Base-by-base conservation (phyloP, 2,113 vertebrate species). In the Myrmecobius fasciatus region DNA sequence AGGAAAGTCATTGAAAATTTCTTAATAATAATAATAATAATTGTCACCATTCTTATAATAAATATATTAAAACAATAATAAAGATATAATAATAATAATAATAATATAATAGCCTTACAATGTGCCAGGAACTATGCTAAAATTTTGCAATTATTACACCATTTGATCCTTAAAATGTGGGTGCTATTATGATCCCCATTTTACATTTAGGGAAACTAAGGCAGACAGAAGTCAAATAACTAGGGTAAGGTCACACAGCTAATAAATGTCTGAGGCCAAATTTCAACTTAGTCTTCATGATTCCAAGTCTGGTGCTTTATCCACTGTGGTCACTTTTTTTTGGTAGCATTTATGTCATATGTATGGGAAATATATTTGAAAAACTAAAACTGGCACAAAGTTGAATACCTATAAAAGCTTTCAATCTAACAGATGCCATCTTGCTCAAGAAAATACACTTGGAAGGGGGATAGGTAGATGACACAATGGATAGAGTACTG, bases 361-460 rank as follows among this genome's bases (percentile, higher is more conserved):
- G 49, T 3, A 17, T 56, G 20, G 22, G 26, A 93, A 90, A 89
- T 36, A 83, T 54, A 83, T 54, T 93, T 93, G 54, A 89, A 95
- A 89, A 3, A 94, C 89, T 92, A 54, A 92, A 96, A 94, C 88
- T 2, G 53, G 92, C 96, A 95, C 22, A 89, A 91, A 89, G 10
- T 2, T 94, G 48, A 93, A 75, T 31, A 48, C 52, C 92, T 95
- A 54, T 90, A 93, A 95, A 96, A 93, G 14, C 25, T 96, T 94
- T 95, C 92, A 49, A 88, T 52, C 28, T 48, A 51, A 0, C 43
- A 91, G 53, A 20, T 92, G 25, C 52, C 97, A 93, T 89, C 43
- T 92, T 25, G 88, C 89, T 91, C 91, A 92, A 93, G 75, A 89
- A 97, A 60, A 51, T 28, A 52, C 25, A 0, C 43, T 51, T 51